phyloP scores from a whole-genome alignment of 2,888 invertebrate genomes.

The Rhagium mordax region DNA sequence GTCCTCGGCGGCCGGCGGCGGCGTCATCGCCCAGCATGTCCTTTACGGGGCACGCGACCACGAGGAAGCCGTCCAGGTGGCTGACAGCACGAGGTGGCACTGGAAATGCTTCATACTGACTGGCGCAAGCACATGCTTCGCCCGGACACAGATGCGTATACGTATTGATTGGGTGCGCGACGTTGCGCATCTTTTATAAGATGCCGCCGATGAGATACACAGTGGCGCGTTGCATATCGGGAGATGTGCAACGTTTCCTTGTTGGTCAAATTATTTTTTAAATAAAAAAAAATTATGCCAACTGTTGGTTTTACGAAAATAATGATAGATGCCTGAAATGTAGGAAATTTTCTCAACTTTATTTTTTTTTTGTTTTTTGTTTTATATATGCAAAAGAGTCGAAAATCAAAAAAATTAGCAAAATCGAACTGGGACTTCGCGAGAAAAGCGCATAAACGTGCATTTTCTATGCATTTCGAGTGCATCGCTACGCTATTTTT shows the following conservation, averaged over 20 bases:
- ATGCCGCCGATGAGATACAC: conserved; percentile 12
- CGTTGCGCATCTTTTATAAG: conserved; percentile 7
- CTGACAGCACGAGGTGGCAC: conserved; percentile 39
- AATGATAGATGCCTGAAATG: too few relatives aligned
- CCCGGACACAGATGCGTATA: conserved; percentile 64
- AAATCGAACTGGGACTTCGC: too few relatives aligned
- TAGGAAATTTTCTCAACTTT: too few relatives aligned
- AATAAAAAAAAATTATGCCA: too few relatives aligned
- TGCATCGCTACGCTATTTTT: too few relatives aligned
- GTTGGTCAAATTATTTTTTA: neutral
- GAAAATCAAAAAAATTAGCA: too few relatives aligned
- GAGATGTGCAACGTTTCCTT: neutral
- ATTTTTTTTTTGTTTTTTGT: too few relatives aligned
- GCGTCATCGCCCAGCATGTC: conserved; percentile 67
- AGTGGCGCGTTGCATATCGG: conserved; percentile 1
- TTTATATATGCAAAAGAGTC: too few relatives aligned
- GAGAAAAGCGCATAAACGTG: too few relatives aligned
- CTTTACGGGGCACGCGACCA: conserved; percentile 58
- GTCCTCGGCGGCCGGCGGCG: conserved; percentile 66
- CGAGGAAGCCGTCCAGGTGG: conserved; percentile 62
- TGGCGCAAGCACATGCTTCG: conserved; percentile 57
- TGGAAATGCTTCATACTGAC: conserved; percentile 47
- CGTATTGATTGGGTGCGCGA: conserved; percentile 62
- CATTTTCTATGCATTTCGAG: too few relatives aligned
- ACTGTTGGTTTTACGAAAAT: too few relatives aligned